Evolutionary conservation across 2,113 vertebrate species (phyloP).

Genomic region (Triplophysa rosa): DNA sequence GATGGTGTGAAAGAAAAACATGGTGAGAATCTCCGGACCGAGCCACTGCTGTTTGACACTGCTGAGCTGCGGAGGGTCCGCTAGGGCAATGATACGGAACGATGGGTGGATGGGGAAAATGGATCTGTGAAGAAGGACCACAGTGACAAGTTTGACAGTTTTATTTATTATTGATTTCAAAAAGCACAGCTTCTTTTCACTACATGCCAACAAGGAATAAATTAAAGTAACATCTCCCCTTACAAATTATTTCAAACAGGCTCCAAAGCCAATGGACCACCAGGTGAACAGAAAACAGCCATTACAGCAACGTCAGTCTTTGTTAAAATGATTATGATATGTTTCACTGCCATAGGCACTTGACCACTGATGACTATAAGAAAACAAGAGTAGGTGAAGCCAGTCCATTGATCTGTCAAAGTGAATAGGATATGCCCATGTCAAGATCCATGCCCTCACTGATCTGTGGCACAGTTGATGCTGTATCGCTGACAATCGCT

Average conservation of each 20-base stretch:
- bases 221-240: no score
- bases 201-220: no score
- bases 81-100: conserved; percentile 90
- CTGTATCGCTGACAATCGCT: conserved; percentile 58
- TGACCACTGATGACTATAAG: conserved; percentile 26
- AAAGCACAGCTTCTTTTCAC: no score
- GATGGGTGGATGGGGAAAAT: conserved; percentile 90
- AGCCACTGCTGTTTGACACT: conserved; percentile 89
- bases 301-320: neutral
- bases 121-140: conserved; percentile 68
- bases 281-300: conserved; percentile 3
- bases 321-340: neutral
- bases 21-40: conserved; percentile 89
- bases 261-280: neutral
- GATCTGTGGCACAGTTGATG: conserved; percentile 47
- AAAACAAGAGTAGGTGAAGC: neutral
- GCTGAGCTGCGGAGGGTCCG: conserved; percentile 86
- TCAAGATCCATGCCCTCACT: conserved; percentile 35
- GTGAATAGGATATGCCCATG: conserved; percentile 8
- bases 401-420: conserved; percentile 43
- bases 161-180: no score
- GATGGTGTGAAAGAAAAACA: conserved; percentile 91
- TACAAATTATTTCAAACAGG: neutral
- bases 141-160: no score
- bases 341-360: neutral